A percentile compares a stretch with the other conserved stretches of the same genome.
These are phyloP conservation scores for Aegypius monachus DNA, from an alignment of 2,113 vertebrate species.

Conservation along the genomic window DNA sequence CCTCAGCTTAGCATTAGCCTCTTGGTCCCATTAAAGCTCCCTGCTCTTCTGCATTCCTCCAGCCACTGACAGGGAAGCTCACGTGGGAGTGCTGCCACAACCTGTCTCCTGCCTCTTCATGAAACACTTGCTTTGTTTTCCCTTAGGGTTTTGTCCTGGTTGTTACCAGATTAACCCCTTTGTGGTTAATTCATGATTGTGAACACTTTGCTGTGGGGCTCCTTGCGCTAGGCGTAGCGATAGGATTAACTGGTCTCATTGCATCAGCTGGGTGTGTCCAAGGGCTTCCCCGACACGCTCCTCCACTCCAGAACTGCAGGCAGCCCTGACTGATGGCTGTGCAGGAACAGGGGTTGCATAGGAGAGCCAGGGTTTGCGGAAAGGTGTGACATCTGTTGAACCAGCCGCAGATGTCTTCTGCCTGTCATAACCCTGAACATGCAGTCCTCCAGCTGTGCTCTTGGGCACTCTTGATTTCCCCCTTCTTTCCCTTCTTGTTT, in stretches of 20 bases:
- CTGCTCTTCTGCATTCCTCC: slow-evolving; percentile 4
- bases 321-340: neutral
- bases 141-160: neutral
- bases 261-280: neutral
- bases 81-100: rapidly evolving
- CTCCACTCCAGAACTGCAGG: neutral
- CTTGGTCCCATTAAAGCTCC: neutral
- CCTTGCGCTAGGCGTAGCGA: rapidly evolving
- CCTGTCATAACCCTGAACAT: neutral
- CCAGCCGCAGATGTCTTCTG: neutral
- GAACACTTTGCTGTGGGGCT: neutral
- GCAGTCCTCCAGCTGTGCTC: neutral
- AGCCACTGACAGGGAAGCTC: neutral
- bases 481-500: neutral
- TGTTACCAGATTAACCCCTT: neutral
- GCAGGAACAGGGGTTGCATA: neutral
- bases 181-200: neutral
- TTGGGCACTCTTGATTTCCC: neutral
- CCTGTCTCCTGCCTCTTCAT: neutral
- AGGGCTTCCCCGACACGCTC: rapidly evolving
- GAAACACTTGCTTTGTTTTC: neutral
- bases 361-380: neutral
- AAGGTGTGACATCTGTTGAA: neutral
- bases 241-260: neutral
- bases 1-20: neutral